phyloP scores from a whole-genome alignment of 2,113 vertebrate species.

The Myanophis thanlyinensis region DNA sequence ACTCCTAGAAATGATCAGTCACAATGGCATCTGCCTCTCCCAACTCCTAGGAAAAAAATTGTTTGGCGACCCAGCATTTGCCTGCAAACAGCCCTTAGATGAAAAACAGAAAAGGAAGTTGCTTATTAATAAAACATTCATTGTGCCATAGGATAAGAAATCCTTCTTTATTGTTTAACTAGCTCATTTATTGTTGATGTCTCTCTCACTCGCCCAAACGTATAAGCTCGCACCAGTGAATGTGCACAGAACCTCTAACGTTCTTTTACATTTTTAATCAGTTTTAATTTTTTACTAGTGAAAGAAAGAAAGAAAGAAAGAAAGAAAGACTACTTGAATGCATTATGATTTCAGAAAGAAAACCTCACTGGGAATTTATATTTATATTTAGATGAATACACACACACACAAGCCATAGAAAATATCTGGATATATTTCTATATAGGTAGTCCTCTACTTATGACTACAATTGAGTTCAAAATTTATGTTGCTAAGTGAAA shows the following conservation, averaged over 20 bases:
- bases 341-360: slow-evolving; percentile 57
- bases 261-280: slow-evolving; percentile 73
- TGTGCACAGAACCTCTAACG: slow-evolving; percentile 65
- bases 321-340: slow-evolving; percentile 57
- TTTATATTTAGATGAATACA: too few species aligned
- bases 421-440: slow-evolving; percentile 9
- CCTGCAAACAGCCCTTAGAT: slow-evolving; percentile 46
- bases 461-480: too few species aligned
- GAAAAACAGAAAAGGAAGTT: slow-evolving; percentile 54
- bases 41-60: not conserved
- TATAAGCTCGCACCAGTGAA: slow-evolving; percentile 35
- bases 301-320: slow-evolving; percentile 29
- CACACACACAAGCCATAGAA: too few species aligned
- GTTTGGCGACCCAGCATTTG: slow-evolving; percentile 33
- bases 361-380: slow-evolving; percentile 29
- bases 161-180: slow-evolving; percentile 63
- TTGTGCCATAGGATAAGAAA: slow-evolving; percentile 59
- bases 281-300: slow-evolving; percentile 54
- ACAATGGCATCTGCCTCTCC: not conserved
- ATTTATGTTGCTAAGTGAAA: too few species aligned
- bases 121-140: slow-evolving; percentile 68
- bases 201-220: slow-evolving; percentile 52
- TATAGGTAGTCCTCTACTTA: too few species aligned
- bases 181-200: slow-evolving; percentile 69
- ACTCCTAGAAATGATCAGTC: not conserved